Base-by-base conservation (phyloP, 2,797 vertebrate species). In the Gadopsis marmoratus region DNA sequence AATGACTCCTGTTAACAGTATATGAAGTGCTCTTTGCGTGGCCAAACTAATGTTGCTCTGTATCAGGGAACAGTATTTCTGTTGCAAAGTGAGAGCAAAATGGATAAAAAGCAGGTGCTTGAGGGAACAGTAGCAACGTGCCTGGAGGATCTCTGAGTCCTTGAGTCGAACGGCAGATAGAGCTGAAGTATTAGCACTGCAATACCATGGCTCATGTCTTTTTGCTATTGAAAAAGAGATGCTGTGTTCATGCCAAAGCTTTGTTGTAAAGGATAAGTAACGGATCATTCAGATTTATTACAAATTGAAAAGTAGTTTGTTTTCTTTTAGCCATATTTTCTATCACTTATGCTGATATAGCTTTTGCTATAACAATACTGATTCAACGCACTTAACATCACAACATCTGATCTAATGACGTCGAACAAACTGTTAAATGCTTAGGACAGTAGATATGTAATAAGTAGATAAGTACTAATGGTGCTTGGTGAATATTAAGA, bases 61-160 rank as follows among this genome's bases (percentile, higher is more conserved):
- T 48, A 33, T 64, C 56, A 58, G 70, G 29, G 62, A 68, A 71
- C 41, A 54, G 0, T 6, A 14, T 21, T 63, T 48, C 53, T 54
- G 16, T 71, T 53, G 56, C 29, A 29, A 13, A 48, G 61, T 35
- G 29, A 58, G 9, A 78, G 47, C 23, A 78, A 82, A 81, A 74
- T 51, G 23, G 76, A 71, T 68, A 78, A 65, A 83, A 88, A 88
- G 74, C 48, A 9, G 47, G 33, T 0, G 45, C 68, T 86, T 71
- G 37, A 86, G 56, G 26, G 70, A 79, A 74, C 53, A 35, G 29
- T n/a, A 10, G 54, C 53, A 64, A 71, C 71, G 64, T 35, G 48
- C 33, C 53, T 43, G 29, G 14, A 83, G 71, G 58, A 79, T 51
- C 59, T 70, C 31, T 0, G 29, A 78, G 73, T 78, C 79, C 72